phyloP scores from a whole-genome alignment of 2,888 invertebrate species.

The Eumerus sabulonum region DNA sequence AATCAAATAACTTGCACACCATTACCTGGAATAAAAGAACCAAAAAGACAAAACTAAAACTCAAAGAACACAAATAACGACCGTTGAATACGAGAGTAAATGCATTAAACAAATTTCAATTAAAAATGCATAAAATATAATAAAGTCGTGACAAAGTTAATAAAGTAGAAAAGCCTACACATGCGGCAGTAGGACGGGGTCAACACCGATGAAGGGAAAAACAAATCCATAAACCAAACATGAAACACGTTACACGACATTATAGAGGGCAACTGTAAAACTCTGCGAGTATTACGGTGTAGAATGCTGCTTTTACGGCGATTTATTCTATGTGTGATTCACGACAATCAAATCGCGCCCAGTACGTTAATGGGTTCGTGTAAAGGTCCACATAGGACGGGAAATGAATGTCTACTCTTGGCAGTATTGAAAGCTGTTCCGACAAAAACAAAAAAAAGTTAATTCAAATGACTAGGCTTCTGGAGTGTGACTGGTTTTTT shows the following conservation, averaged over 20 bases:
- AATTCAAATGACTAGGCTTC: too few relatives aligned
- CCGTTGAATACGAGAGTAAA: constrained; percentile 6
- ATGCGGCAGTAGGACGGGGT: constrained; percentile 12
- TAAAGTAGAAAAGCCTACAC: constrained; percentile 23
- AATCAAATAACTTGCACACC: not conserved
- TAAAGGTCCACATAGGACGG: constrained; percentile 6
- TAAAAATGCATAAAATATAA: constrained; percentile 55
- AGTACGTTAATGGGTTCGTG: constrained; percentile 3
- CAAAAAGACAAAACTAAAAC: constrained; percentile 10
- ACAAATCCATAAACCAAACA: too few relatives aligned
- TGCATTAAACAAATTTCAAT: constrained; percentile 28
- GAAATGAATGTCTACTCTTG: constrained; percentile 24
- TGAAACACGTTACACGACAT: not conserved
- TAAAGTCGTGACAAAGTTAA: constrained; percentile 62
- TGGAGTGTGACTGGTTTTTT: too few relatives aligned
- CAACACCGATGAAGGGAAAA: not conserved
- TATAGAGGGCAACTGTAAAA: constrained; percentile 47
- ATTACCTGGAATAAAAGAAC: constrained; percentile 45
- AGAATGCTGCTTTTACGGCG: constrained; percentile 12
- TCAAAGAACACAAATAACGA: constrained; percentile 14
- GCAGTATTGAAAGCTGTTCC: not conserved
- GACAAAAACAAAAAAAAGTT: too few relatives aligned
- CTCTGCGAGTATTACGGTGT: not conserved
- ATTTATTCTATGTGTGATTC: constrained; percentile 17
- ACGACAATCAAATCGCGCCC: constrained; percentile 31